Conservation (phyloP, 2,113 vertebrate species). For the Entosphenus tridentatus region DNA sequence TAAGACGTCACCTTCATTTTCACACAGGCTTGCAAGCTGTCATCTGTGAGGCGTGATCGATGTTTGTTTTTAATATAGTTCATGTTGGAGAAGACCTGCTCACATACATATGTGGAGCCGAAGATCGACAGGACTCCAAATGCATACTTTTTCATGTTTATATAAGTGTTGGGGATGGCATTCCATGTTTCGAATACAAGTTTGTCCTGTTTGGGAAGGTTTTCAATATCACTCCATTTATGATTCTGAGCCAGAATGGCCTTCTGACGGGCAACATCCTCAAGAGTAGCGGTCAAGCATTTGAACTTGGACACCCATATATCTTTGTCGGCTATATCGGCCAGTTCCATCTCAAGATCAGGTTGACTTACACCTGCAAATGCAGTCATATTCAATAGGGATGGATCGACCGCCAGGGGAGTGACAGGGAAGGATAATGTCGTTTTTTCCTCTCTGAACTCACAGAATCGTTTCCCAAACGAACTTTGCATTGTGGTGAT, state of each 20-base stretch:
- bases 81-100: slow-evolving; percentile 10
- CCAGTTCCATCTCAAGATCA: slow-evolving; percentile 14
- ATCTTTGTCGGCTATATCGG: slow-evolving; percentile 12
- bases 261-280: slow-evolving; percentile 15
- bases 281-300: slow-evolving; percentile 12
- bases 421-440: slow-evolving; percentile 11
- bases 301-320: slow-evolving; percentile 15
- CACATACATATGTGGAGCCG: slow-evolving; percentile 9
- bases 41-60: slow-evolving; percentile 4
- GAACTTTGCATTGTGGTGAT: slow-evolving; percentile 13
- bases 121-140: slow-evolving; percentile 10
- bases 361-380: slow-evolving; percentile 11
- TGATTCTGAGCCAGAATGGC: slow-evolving; percentile 2
- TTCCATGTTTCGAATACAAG: slow-evolving; percentile 11
- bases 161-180: not conserved
- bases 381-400: not conserved
- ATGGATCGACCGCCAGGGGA: too few species aligned
- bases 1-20: too few species aligned
- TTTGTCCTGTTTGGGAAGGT: slow-evolving; percentile 10
- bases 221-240: slow-evolving; percentile 13
- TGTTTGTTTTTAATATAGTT: slow-evolving; percentile 13
- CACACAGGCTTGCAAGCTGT: too few species aligned
- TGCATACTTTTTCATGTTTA: slow-evolving; percentile 11
- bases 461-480: slow-evolving; percentile 13
- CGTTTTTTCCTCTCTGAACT: slow-evolving; percentile 13